Evolutionary conservation across 2,888 invertebrate genomes (phyloP).

Genomic region (Xylota sylvarum): DNA sequence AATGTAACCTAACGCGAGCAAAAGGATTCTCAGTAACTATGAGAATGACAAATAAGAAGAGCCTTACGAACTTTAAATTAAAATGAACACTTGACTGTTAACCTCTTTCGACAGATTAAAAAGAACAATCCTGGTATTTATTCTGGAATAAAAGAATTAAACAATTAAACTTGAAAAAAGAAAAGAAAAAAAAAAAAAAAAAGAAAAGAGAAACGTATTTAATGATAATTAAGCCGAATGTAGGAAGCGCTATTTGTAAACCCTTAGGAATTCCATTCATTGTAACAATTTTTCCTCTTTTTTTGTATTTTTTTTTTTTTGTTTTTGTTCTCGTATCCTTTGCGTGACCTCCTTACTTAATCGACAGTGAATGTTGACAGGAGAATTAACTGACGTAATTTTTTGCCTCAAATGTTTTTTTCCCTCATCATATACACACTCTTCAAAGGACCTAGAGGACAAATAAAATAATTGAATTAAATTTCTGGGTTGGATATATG

Average conservation of each 20-base stretch:
- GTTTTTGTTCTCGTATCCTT: constrained; percentile 34
- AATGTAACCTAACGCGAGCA: background rate
- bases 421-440: constrained; percentile 42
- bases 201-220: constrained; percentile 26
- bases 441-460: constrained; percentile 65
- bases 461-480: constrained; percentile 76
- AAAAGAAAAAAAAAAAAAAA: background rate
- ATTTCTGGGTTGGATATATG: constrained; percentile 64
- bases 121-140: constrained; percentile 64
- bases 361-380: constrained; percentile 76
- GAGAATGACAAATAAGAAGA: constrained; percentile 30
- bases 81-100: constrained; percentile 42
- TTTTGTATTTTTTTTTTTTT: background rate
- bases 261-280: constrained; percentile 48
- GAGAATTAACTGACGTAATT: constrained; percentile 75
- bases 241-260: constrained; percentile 49
- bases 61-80: constrained; percentile 53
- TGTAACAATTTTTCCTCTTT: constrained; percentile 11
- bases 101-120: constrained; percentile 35
- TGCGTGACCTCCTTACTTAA: constrained; percentile 76
- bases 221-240: constrained; percentile 58
- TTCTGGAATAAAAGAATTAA: constrained; percentile 66
- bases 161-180: constrained; percentile 60
- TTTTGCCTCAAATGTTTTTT: constrained; percentile 55
- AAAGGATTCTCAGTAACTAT: constrained; percentile 32